Base-by-base conservation (phyloP, 23 tunicate species). In the Trididemnum miniatum region DNA sequence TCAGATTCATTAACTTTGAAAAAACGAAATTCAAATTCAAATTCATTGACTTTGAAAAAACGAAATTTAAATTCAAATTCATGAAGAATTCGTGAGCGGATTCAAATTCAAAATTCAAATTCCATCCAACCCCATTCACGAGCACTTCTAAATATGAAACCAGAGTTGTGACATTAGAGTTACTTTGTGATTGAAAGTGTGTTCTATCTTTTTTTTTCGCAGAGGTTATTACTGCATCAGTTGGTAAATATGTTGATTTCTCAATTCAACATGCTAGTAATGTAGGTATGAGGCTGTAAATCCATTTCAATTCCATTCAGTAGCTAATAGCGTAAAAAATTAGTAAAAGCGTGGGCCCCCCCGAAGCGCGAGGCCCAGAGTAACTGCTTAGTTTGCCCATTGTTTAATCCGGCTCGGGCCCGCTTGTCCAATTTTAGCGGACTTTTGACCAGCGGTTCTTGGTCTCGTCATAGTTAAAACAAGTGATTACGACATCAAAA, bases 121-220 rank as follows among this genome's bases (percentile, higher is more conserved):
- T n/a, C n/a, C n/a, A n/a, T n/a, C n/a, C n/a, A n/a, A n/a, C n/a
- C n/a, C n/a, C n/a, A n/a, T n/a, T n/a, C n/a, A n/a, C n/a, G n/a
- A n/a, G n/a, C n/a, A n/a, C n/a, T n/a, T n/a, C n/a, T n/a, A n/a
- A n/a, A n/a, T n/a, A n/a, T n/a, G n/a, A n/a, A n/a, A n/a, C n/a
- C n/a, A n/a, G n/a, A n/a, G n/a, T n/a, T 62, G 67, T 62, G 67
- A 62, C 67, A n/a, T 62, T 24, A 62, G 25, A 62, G 67, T 62
- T 62, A 62, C 67, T 62, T 49, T 62, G 67, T 62, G 5, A 62
- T 62, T 62, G 29, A 62, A 62, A 62, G 67, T 62, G 25, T 62
- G 67, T n/a, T 62, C 26, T 20, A 62, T 3, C 9, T 15, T 44
- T 44, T 49, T 62, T 62, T 62, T 62, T 62, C 67, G 67, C n/a